These are phyloP conservation scores for Drosophila ironensis DNA, from an alignment of 1,140 invertebrate genomes.

Conservation along the genomic window DNA sequence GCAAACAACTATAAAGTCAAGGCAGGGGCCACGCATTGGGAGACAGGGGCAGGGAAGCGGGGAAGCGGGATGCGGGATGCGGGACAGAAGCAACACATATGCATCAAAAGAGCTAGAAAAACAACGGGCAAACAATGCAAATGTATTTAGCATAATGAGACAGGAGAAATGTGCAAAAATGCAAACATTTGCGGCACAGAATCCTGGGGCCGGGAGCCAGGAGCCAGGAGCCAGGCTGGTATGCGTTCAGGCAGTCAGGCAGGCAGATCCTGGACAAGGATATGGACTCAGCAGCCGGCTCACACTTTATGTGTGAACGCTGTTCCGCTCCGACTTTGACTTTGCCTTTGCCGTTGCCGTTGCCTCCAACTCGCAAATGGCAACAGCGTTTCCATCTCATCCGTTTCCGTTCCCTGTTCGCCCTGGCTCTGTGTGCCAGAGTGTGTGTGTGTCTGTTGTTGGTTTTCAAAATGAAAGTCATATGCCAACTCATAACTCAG, in stretches of 20 bases:
- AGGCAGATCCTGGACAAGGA: slow-evolving; percentile 28
- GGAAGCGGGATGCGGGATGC: not conserved
- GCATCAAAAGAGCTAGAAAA: slow-evolving; percentile 80
- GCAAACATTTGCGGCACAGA: slow-evolving; percentile 69
- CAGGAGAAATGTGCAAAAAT: slow-evolving; percentile 80
- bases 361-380: slow-evolving; percentile 61
- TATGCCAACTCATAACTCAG: slow-evolving; percentile 78
- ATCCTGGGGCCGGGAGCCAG: slow-evolving; percentile 1
- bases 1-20: slow-evolving; percentile 75
- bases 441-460: slow-evolving; percentile 15
- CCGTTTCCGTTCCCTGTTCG: slow-evolving; percentile 29
- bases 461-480: slow-evolving; percentile 76
- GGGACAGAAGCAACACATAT: slow-evolving; percentile 56
- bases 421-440: not conserved
- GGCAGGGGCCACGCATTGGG: slow-evolving; percentile 41
- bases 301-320: slow-evolving; percentile 69
- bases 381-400: slow-evolving; percentile 57
- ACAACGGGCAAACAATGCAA: slow-evolving; percentile 78
- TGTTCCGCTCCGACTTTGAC: slow-evolving; percentile 40
- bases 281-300: slow-evolving; percentile 48
- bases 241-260: not conserved
- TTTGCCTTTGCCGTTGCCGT: slow-evolving; percentile 13
- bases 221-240: too few relatives aligned
- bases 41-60: not conserved
- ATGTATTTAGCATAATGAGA: slow-evolving; percentile 80